phyloP scores from a whole-genome alignment of 1,140 invertebrate species.

The Megalonaias nervosa region DNA sequence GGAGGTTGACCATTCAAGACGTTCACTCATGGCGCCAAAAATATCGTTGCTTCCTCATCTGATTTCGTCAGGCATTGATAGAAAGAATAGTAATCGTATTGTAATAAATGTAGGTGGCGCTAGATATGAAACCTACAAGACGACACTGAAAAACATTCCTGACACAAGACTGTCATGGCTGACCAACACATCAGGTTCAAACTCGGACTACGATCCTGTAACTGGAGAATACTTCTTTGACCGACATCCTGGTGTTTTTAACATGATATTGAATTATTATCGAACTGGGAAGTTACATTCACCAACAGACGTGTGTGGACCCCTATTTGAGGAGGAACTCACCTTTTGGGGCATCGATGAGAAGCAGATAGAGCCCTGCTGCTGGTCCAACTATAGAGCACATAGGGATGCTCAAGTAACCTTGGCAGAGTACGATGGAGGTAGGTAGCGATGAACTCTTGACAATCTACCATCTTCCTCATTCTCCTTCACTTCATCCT shows the following conservation, averaged over 20 bases:
- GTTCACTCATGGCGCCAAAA: constrained; percentile 45
- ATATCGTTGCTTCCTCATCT: constrained; percentile 32
- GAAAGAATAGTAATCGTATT: constrained; percentile 74
- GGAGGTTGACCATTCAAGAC: constrained; percentile 16
- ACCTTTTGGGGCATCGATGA: constrained; percentile 71
- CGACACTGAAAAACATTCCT: constrained; percentile 68
- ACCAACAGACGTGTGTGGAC: constrained; percentile 69
- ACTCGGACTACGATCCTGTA: constrained; percentile 65
- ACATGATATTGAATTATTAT: constrained; percentile 71
- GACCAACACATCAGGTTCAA: constrained; percentile 60
- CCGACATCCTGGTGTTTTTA: constrained; percentile 69
- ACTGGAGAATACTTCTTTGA: constrained; percentile 71
- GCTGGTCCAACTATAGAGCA: constrained; percentile 66
- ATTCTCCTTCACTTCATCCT: neutral
- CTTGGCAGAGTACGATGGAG: constrained; percentile 59
- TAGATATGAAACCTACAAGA: constrained; percentile 94
- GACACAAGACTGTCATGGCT: constrained; percentile 68
- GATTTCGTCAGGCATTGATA: constrained; percentile 20
- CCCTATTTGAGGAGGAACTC: constrained; percentile 70
- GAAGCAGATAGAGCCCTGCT: constrained; percentile 71
- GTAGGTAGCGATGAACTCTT: constrained; percentile 24
- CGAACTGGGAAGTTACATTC: constrained; percentile 68
- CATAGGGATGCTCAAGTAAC: constrained; percentile 69
- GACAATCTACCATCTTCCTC: neutral
- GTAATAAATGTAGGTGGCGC: constrained; percentile 98